Evolutionary conservation across 1,140 invertebrate genomes (phyloP), one percentile per base, ranked within the genome.

Genomic region (Trachelipus rathkii): DNA sequence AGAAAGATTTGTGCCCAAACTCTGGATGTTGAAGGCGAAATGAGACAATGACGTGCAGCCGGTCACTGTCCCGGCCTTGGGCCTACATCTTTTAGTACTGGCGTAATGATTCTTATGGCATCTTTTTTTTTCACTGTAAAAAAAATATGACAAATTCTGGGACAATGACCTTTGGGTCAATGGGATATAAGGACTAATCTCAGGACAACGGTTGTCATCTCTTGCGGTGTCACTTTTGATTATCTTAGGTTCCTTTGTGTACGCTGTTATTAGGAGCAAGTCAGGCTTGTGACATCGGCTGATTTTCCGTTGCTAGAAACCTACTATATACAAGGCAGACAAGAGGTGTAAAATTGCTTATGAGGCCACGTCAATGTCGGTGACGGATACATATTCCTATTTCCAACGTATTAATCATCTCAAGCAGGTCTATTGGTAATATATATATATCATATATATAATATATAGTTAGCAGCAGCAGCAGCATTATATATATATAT

Each of bases 141-240:
- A 33, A 33, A 33, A 33, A 33, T 3, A 33, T 33, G 33, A 33
- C 1, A 60, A 60, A 19, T 60, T 60, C 50, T 60, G 50, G 50
- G 50, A 60, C 50, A 60, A 60, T 60, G 50, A 60, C 50, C 50
- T 60, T 60, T 60, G 19, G 50, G 50, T 19, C 50, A 60, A 13
- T 19, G 11, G 50, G 19, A 60, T 19, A 19, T 60, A 60, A 19
- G 19, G 8, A 15, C 50, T 60, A 60, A 60, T 15, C 19, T 60
- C 11, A 13, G 19, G 19, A 60, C 50, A 60, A 13, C 19, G 50
- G 11, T 60, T 60, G 19, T 60, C 33, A 6, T 33, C 50, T 15
- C 50, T 60, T 19, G 19, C 50, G 19, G 11, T 60, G 50, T 60
- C 50, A 60, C 19, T 2, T 60, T 60, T 60, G 50, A 60, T 60